A percentile compares a stretch with the other conserved stretches of the same genome.
Conservation (phyloP, 2,797 vertebrate species). For the Gymnoscopelus braueri region DNA sequence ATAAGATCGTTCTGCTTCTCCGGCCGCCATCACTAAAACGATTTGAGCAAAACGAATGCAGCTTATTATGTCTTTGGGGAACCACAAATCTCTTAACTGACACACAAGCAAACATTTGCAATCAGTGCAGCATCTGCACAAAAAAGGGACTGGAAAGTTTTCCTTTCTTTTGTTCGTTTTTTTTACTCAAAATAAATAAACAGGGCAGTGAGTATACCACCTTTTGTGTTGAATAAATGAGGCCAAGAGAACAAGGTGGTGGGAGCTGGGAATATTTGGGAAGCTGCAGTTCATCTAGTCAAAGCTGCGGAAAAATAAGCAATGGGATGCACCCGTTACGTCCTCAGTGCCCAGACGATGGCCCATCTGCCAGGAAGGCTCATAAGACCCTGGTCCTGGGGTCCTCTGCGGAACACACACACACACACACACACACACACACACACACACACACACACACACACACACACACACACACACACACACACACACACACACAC, state of each 20-base stretch:
- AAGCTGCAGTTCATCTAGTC: constrained; percentile 54
- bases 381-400: constrained; percentile 78
- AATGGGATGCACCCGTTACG: constrained; percentile 61
- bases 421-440: constrained; percentile 1
- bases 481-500: too few relatives aligned
- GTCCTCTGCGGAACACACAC: constrained; percentile 68
- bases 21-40: constrained; percentile 55
- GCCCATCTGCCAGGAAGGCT: constrained; percentile 63
- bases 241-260: neutral
- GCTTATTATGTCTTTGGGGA: constrained; percentile 53
- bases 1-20: constrained; percentile 74
- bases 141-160: constrained; percentile 22
- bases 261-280: constrained; percentile 4
- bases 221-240: neutral
- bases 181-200: neutral
- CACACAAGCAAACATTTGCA: constrained; percentile 37
- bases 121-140: neutral
- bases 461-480: too few relatives aligned
- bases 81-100: constrained; percentile 41
- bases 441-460: neutral
- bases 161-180: constrained; percentile 8
- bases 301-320: constrained; percentile 76
- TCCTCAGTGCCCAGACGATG: constrained; percentile 50
- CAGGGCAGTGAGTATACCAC: neutral
- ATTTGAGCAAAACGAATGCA: constrained; percentile 54